Evolutionary conservation across 1,140 invertebrate species (phyloP), one percentile per base, ranked within the genome.

Genomic region (Helicoverpa zea): DNA sequence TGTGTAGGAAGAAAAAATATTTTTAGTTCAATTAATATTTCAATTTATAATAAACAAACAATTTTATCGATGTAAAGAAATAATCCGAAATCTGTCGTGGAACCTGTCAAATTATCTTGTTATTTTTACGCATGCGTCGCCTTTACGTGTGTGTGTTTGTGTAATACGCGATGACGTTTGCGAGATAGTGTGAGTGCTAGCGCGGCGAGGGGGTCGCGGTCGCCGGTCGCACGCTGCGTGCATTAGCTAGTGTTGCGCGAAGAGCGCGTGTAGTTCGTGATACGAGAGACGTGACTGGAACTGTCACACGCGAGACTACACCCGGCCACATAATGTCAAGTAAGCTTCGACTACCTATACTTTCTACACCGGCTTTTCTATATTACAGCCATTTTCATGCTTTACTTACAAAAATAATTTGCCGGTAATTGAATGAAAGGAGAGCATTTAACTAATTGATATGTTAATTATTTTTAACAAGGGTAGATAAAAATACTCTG

Each of bases 271-370:
- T 91, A 87, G 88, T 91, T 89, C 82, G 88, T 92, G 88, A 84
- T 87, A 88, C 82, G 84, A 87, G 81, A 89, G 81, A 89, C 88
- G 92, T 94, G 91, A 90, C 88, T 90, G 78, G 83, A 91, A 88
- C 90, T 92, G 91, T 91, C 90, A 93, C 87, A 72, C 86, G 87
- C 90, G 85, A 91, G 84, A 91, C 90, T 91, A 92, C 89, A 93
- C 88, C 90, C 90, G 89, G 90, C 91, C 76, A 82, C 88, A 94
- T 81, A 91, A 94, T 94, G 93, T 94, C 93, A 94, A 94, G 93
- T 94, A 84, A 92, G 93, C 75, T 35, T 35, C 18, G 5, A 23
- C 2, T 66, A 68, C 11, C 13, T 64, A 29, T 63, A 29, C 54
- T 9, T 58, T 7, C 23, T 11, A 61, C 14, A 61, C 18, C 54